Base-by-base conservation (phyloP, 2,797 vertebrate species). In the Sebastes baramenuke region DNA sequence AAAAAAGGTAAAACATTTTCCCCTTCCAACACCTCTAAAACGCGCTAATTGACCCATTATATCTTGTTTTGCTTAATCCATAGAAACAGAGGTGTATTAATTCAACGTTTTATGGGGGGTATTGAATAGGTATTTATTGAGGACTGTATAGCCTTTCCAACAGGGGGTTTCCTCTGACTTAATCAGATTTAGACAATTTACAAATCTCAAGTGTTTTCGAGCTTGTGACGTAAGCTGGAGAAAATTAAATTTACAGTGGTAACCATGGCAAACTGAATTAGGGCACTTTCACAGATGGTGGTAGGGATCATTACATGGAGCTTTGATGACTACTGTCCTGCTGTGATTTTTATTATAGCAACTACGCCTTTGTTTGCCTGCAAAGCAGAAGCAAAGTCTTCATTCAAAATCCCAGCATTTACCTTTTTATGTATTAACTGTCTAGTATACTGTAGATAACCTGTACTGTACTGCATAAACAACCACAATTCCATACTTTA, bases 241-340 rank as follows among this genome's bases (percentile, higher is more conserved):
- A 22, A 58, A 66, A 36, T 52, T 36, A 9, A 49, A 49, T 49
- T 49, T 64, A 12, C 14, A 27, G 46, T 34, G 24, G 84, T 81
- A 79, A 85, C 87, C 75, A 87, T 83, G 70, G 84, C 16, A 64
- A 86, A 85, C 27, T 25, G 61, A 65, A 20, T 62, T 14, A 4
- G 1, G 27, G 66, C 79, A 55, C 62, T 52, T 25, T 83, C 77
- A 76, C 81, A 90, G 84, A 88, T 86, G 79, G 84, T 70, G 42
- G 49, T 30, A 62, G 62, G 66, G 55, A 55, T 70, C 72, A 56
- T 79, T 70, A 25, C 76, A 80, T 75, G 62, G 74, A 77, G 62
- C 64, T 77, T 73, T 62, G 72, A 78, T 72, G 73, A 72, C 67
- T 78, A 54, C 12, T 60, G 16, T 52, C 38, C 13, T 62, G 60